Percentiles rank a stretch among this genome's conserved stretches.
phyloP scores from a whole-genome alignment of 2,797 vertebrate species.

The Cossypha heuglini region DNA sequence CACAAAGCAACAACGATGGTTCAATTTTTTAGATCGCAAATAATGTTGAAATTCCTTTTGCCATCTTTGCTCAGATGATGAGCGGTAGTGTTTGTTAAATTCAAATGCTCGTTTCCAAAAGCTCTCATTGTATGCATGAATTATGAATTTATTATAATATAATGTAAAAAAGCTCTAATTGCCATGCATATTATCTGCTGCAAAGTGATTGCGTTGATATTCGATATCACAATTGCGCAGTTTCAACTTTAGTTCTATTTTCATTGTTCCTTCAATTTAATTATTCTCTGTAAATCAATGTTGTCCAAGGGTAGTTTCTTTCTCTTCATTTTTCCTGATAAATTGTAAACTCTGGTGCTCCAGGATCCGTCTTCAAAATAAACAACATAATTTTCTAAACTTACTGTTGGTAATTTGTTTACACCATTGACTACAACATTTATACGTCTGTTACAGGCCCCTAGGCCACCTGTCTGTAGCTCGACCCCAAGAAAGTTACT shows the following conservation, averaged over 20 bases:
- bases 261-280: not conserved
- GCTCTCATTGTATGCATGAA: conserved; percentile 24
- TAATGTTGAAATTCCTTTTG: conserved; percentile 52
- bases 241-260: not conserved
- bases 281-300: not conserved
- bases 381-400: not conserved
- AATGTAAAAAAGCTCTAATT: conserved; percentile 53
- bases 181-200: conserved; percentile 6
- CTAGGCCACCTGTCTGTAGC: not conserved
- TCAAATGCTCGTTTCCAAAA: conserved; percentile 41
- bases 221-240: not conserved
- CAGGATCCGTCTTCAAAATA: not conserved
- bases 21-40: conserved; percentile 51
- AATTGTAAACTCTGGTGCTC: not conserved
- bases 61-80: conserved; percentile 50
- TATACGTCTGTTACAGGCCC: not conserved
- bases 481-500: not conserved
- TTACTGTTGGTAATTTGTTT: not conserved
- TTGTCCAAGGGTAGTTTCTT: not conserved
- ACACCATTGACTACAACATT: not conserved
- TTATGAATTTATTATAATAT: conserved; percentile 52
- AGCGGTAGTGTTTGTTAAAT: conserved; percentile 17
- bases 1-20: conserved; percentile 71
- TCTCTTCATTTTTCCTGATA: not conserved
- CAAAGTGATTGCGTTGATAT: conserved; percentile 33